Evolutionary conservation across 2,113 vertebrate species (phyloP).

Genomic region (Australoheros scitulus): DNA sequence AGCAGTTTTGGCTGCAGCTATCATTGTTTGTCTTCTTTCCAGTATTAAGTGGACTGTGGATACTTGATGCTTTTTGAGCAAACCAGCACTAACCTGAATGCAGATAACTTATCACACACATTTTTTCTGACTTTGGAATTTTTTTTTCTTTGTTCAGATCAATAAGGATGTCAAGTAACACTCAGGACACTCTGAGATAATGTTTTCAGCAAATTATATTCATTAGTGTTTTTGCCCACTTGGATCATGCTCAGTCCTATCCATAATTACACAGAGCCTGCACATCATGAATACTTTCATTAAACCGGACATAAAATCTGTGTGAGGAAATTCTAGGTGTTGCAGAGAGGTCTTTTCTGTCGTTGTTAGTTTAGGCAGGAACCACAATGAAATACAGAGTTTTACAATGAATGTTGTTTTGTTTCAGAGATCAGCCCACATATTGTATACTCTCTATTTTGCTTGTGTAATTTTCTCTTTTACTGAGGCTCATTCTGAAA

Average conservation of each 20-base stretch:
- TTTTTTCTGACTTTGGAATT: neutral
- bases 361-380: neutral
- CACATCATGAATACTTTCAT: slow-evolving; percentile 2
- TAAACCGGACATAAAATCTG: neutral
- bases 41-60: neutral
- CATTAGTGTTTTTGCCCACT: neutral
- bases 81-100: neutral
- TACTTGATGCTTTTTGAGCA: neutral
- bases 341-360: neutral
- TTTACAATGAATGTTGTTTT: neutral
- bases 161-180: neutral
- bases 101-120: neutral
- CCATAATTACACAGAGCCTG: neutral
- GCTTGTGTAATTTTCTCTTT: accelerated
- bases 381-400: neutral
- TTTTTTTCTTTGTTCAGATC: neutral
- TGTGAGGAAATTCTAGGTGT: neutral
- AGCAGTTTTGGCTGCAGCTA: neutral
- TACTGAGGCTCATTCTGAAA: neutral
- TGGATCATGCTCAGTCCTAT: neutral
- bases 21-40: neutral
- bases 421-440: neutral
- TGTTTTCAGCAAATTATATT: neutral
- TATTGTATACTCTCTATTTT: neutral
- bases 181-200: neutral